Evolutionary conservation across 2,113 vertebrate species (phyloP).

Genomic region (human (Homo sapiens)): GRCh38 chr9:37651501-37652000

Average conservation of each 20-base stretch:
- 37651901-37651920: not conserved
- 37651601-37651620: not conserved
- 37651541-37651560: not conserved
- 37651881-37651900: constrained; percentile 6
- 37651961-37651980: constrained; percentile 48
- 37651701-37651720: not conserved
- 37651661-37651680: not conserved
- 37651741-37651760: not conserved
- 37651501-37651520: not conserved
- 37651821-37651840: not conserved
- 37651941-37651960: constrained; percentile 46
- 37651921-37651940: constrained; percentile 40
- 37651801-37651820: not conserved
- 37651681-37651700: not conserved
- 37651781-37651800: not conserved
- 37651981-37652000: constrained; percentile 63
- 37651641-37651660: not conserved
- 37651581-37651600: not conserved
- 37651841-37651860: not conserved
- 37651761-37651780: constrained; percentile 44
- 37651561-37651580: not conserved
- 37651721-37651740: not conserved
- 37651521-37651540: constrained; percentile 7
- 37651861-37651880: not conserved
- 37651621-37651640: not conserved